Base-by-base conservation (phyloP, 2,797 vertebrate species). In the Melanotaenia parkinsoni region DNA sequence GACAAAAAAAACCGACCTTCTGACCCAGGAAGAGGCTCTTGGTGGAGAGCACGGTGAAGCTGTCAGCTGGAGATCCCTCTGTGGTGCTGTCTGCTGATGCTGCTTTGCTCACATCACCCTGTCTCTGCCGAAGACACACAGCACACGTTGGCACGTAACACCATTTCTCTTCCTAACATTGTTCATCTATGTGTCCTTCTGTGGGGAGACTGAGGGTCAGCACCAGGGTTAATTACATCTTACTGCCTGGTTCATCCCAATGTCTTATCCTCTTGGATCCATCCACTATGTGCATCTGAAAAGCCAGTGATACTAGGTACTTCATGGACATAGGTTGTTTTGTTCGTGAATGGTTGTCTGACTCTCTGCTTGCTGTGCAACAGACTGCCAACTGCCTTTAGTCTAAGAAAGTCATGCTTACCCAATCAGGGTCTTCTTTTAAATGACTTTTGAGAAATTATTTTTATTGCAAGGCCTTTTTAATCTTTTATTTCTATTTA, bases 11-110 rank as follows among this genome's bases (percentile, higher is more conserved):
- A 85, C 89, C 86, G 96, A 99, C 98, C 97, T 99, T 99, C 85
- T 99, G 98, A 85, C 98, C 98, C 71, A 99, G 96, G 85, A 99
- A 99, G 72, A 99, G 96, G 84, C 96, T 99, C 94, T 98, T 99
- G 72, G 97, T 98, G 77, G 98, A 99, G 62, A 99, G 95, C 75
- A 99, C 95, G 0, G 98, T 99, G 93, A 99, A 98, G 73, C 96
- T 96, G 24, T 97, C 96, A 0, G 94, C 91, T 1, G 95, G 95
- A 1, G 95, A 95, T 43, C 97, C 97, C 72, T 98, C 96, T 1
- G 97, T 98, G 43, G 97, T 98, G 86, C 97, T 98, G 92, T 98
- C 98, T 3, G 97, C 97, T 7, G 95, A 97, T 63, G 95, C 96
- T 0, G 97, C 94, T 91, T 98, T 99, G 95, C 96, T 97, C 79